These are phyloP conservation scores for Zaprionus lachaisei DNA, from an alignment of 1,140 invertebrate genomes.

Conservation along the genomic window DNA sequence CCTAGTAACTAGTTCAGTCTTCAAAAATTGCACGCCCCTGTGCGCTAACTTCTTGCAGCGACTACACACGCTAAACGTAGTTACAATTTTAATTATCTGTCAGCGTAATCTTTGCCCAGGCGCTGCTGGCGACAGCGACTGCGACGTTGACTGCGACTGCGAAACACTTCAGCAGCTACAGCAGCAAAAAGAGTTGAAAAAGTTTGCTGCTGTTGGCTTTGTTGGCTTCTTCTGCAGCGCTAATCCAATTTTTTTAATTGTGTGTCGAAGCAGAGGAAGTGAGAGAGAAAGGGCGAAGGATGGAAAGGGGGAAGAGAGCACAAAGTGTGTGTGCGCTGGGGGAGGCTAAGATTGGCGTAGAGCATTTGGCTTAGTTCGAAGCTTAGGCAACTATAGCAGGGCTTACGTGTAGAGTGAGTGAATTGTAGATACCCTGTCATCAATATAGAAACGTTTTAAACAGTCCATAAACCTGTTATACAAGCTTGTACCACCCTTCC, in stretches of 20 bases:
- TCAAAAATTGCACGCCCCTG: background rate
- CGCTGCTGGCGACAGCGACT: slow-evolving; percentile 23
- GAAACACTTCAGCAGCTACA: slow-evolving; percentile 57
- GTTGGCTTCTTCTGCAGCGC: slow-evolving; percentile 53
- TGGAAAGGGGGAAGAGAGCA: background rate
- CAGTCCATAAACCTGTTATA: no score
- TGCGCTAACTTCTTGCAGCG: slow-evolving; percentile 25
- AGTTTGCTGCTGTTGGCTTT: slow-evolving; percentile 19
- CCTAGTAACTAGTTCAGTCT: background rate
- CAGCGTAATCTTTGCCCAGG: slow-evolving; percentile 69
- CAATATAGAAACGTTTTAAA: no score
- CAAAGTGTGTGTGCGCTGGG: background rate
- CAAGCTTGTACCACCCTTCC: no score
- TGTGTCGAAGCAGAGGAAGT: slow-evolving; percentile 21
- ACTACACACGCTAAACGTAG: slow-evolving; percentile 61
- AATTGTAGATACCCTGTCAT: background rate
- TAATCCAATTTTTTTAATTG: slow-evolving; percentile 82
- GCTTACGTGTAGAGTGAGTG: background rate
- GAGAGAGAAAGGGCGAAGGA: background rate
- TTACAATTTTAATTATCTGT: slow-evolving; percentile 81
- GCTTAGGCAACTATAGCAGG: background rate
- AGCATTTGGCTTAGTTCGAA: slow-evolving; percentile 63
- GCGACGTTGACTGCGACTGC: slow-evolving; percentile 29
- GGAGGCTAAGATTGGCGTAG: slow-evolving; percentile 54
- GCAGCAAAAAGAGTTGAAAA: background rate